Evolutionary conservation across 2,797 vertebrate genomes (phyloP), one percentile per base, ranked within the genome.

Genomic region (Dicrostonyx torquatus): DNA sequence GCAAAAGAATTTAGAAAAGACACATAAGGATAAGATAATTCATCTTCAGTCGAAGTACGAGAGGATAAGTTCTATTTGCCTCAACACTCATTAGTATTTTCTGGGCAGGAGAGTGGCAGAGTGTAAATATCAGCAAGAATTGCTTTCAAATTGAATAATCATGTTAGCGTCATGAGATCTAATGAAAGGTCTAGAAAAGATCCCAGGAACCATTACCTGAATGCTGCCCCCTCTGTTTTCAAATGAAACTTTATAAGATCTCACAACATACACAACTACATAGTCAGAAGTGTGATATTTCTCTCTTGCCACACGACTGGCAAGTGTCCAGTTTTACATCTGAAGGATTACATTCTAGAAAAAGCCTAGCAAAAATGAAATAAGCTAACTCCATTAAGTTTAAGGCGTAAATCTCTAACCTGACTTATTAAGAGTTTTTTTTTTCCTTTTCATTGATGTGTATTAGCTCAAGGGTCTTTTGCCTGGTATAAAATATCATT

Each of bases 401-500:
- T 84, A 6, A 45, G 6, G 18, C 34, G 64, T 22, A 80, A 10
- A 79, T 53, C 5, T 15, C 40, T 50, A 72, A 55, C n/a, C 43
- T 60, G 15, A 62, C 29, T 48, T 78, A 66, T 14, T 90, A 55
- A 76, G 18, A 5, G 64, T 50, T 1, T 55, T 15, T 20, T 55
- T 55, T 58, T 58, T 90, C 26, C 79, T 73, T 92, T 31, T 4
- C 31, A 55, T 13, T 50, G 34, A 50, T 45, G 22, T 90, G 40
- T 72, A 5, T 90, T 90, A 87, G 14, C 58, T 60, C 64, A 15
- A 87, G 50, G 24, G 43, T 66, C 6, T 88, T 94, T 94, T 48
- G 26, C 15, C 70, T 78, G 73, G 70, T 72, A 68, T 62, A 89
- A 94, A 95, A 88, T 75, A 87, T 78, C 24, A 83, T 64, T 89